Percentiles rank a stretch among this genome's conserved stretches.
phyloP scores from a whole-genome alignment of 1,140 invertebrate genomes.

The Daktulosphaira vitifoliae region DNA sequence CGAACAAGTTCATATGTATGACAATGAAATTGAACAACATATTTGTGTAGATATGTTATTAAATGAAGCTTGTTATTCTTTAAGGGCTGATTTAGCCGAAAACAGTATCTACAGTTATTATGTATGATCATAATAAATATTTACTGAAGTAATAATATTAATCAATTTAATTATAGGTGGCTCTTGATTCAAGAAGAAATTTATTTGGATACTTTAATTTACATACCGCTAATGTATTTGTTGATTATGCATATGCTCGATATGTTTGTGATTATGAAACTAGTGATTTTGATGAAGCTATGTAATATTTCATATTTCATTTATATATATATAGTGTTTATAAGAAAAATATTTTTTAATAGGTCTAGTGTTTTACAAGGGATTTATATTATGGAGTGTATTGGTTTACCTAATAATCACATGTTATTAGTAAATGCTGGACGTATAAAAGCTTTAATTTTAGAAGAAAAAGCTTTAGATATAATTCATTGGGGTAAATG shows the following conservation, averaged over 20 bases:
- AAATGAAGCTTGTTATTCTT: conserved; percentile 10
- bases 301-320: conserved; percentile 42
- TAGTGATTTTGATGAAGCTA: conserved; percentile 69
- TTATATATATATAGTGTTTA: not conserved
- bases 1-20: conserved; percentile 1
- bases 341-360: not conserved
- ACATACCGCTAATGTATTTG: conserved; percentile 74
- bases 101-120: conserved; percentile 23
- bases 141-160: not conserved
- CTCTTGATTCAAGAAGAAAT: conserved; percentile 59
- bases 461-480: conserved; percentile 88
- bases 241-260: conserved; percentile 83
- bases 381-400: conserved; percentile 71
- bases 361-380: conserved; percentile 40
- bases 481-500: conserved; percentile 38
- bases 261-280: conserved; percentile 87
- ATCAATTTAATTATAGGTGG: conserved; percentile 50
- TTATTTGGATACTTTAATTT: conserved; percentile 79
- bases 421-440: conserved; percentile 78
- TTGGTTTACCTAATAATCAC: conserved; percentile 68
- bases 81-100: conserved; percentile 25
- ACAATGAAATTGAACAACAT: conserved; percentile 4
- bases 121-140: conserved; percentile 29
- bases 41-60: conserved; percentile 16
- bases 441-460: conserved; percentile 79